phyloP scores from a whole-genome alignment of 2,888 invertebrate species.

The Dasypogon diadema region DNA sequence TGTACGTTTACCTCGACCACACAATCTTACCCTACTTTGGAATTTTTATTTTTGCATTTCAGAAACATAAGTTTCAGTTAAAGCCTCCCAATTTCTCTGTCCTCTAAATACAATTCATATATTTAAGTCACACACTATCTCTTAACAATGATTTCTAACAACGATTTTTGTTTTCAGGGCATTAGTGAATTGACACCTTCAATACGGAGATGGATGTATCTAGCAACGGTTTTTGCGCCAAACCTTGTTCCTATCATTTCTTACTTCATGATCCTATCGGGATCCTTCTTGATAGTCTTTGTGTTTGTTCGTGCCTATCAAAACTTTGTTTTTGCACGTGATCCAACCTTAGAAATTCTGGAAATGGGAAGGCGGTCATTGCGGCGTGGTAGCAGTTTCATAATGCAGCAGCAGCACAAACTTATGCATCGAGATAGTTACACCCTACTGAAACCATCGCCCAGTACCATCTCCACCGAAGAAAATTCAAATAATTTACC shows the following conservation, averaged over 20 bases:
- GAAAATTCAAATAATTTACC: conserved; percentile 29
- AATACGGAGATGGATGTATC: conserved; percentile 84
- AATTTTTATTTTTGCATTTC: too few relatives aligned
- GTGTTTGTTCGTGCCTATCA: conserved; percentile 82
- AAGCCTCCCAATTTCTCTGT: too few relatives aligned
- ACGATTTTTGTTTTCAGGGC: conserved; percentile 71
- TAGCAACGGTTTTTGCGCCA: conserved; percentile 83
- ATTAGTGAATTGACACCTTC: conserved; percentile 82
- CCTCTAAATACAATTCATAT: too few relatives aligned
- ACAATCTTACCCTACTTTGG: too few relatives aligned
- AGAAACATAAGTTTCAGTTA: too few relatives aligned
- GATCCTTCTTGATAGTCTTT: conserved; percentile 74
- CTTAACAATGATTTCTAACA: too few relatives aligned
- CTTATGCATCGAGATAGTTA: conserved; percentile 66
- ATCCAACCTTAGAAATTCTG: conserved; percentile 78
- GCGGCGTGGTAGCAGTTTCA: conserved; percentile 72
- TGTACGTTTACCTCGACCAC: too few relatives aligned
- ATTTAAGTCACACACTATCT: too few relatives aligned
- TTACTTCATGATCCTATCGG: conserved; percentile 79
- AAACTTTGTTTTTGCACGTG: conserved; percentile 77
- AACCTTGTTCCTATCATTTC: conserved; percentile 77
- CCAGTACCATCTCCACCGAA: conserved; percentile 54
- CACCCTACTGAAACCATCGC: conserved; percentile 62
- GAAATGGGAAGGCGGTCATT: conserved; percentile 82
- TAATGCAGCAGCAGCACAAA: conserved; percentile 66